phyloP scores from a whole-genome alignment of 2,797 vertebrate species.

The Microctenopoma stevenorrisi region DNA sequence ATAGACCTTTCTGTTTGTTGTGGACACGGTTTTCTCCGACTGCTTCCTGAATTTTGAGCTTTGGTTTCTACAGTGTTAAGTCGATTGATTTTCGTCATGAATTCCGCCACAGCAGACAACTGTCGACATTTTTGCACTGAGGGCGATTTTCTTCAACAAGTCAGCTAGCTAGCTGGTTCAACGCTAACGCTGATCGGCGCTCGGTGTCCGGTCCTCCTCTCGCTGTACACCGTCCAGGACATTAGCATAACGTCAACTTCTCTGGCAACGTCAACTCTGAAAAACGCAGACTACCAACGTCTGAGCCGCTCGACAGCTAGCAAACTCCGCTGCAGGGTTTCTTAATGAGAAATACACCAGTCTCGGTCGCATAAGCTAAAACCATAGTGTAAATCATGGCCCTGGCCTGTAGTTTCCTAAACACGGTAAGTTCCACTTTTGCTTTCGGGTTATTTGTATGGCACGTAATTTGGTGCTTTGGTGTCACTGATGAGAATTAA shows the following conservation, averaged over 20 bases:
- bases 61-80: background rate
- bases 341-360: background rate
- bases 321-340: background rate
- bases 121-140: slow-evolving; percentile 26
- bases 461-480: background rate
- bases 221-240: background rate
- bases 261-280: background rate
- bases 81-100: slow-evolving; percentile 55
- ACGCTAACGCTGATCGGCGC: slow-evolving; percentile 13
- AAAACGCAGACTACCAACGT: background rate
- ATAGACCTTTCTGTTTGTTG: slow-evolving; percentile 18
- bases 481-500: background rate
- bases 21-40: background rate
- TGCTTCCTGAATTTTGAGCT: background rate
- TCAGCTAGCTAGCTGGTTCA: slow-evolving; percentile 64
- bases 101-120: slow-evolving; percentile 5
- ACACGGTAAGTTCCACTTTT: slow-evolving; percentile 67
- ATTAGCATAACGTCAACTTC: background rate
- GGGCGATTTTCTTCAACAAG: slow-evolving; percentile 53
- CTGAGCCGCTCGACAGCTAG: background rate
- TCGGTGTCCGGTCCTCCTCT: slow-evolving; percentile 4
- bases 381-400: slow-evolving; percentile 6
- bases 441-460: background rate
- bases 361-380: slow-evolving; percentile 31
- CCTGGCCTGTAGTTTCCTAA: slow-evolving; percentile 72